Percentiles rank a stretch among this genome's conserved stretches.
These are phyloP conservation scores for Drosophila willistoni DNA, from an alignment of 1,140 invertebrate species.

Conservation along the genomic window DNA sequence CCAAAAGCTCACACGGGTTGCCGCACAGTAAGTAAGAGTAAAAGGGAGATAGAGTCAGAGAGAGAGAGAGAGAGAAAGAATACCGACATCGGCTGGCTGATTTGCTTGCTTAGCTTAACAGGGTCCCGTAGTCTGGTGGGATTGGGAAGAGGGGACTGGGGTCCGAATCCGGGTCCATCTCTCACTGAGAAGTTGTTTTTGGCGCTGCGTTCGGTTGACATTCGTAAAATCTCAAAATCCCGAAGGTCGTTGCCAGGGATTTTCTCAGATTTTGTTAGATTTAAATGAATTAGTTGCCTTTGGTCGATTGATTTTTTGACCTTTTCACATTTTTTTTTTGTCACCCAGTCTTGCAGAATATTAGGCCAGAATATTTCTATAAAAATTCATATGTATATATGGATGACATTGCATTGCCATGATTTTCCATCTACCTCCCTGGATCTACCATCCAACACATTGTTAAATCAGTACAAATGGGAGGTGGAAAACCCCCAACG, in stretches of 20 bases:
- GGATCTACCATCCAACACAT: neutral
- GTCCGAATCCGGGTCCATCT: constrained; percentile 32
- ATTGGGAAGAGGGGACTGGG: constrained; percentile 7
- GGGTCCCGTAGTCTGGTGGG: constrained; percentile 29
- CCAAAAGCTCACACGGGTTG: constrained; percentile 78
- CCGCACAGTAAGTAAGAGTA: constrained; percentile 1
- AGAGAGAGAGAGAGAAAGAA: neutral
- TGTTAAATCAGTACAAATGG: constrained; percentile 69
- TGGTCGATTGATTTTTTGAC: constrained; percentile 83
- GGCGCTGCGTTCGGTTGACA: constrained; percentile 80
- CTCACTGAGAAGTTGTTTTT: constrained; percentile 66
- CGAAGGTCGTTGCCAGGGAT: constrained; percentile 83
- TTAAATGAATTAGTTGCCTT: constrained; percentile 83
- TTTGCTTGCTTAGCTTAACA: constrained; percentile 79
- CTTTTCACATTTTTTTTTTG: constrained; percentile 61
- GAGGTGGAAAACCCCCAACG: neutral
- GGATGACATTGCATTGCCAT: constrained; percentile 37
- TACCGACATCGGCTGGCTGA: constrained; percentile 53
- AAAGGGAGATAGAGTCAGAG: neutral
- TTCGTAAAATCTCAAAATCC: constrained; percentile 83
- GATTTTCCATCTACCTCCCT: constrained; percentile 36
- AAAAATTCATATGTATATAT: neutral
- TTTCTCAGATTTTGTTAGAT: constrained; percentile 84
- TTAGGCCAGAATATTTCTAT: constrained; percentile 50
- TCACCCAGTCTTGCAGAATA: constrained; percentile 8